Evolutionary conservation across 2,797 vertebrate genomes (phyloP).

Genomic region (Diplodus puntazzo): DNA sequence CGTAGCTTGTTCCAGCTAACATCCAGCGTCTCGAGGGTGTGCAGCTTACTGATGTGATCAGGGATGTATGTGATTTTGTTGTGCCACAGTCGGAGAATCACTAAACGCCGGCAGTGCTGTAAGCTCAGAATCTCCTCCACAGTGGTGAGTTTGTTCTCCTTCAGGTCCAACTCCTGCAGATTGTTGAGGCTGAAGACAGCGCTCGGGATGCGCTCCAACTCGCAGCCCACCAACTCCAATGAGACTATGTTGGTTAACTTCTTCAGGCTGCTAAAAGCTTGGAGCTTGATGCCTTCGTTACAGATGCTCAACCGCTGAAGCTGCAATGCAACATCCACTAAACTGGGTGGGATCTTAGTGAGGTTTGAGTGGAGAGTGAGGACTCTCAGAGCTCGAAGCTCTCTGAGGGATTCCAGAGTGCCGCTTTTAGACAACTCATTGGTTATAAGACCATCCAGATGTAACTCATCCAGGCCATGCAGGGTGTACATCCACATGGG

Average conservation of each 20-base stretch:
- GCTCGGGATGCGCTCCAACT: constrained; percentile 91
- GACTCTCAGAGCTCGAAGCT: constrained; percentile 88
- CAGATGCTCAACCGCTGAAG: constrained; percentile 87
- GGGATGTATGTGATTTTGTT: constrained; percentile 91
- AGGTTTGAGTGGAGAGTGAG: constrained; percentile 86
- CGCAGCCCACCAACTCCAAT: constrained; percentile 89
- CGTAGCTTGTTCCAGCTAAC: constrained; percentile 91
- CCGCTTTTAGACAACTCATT: constrained; percentile 84
- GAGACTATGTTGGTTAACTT: constrained; percentile 86
- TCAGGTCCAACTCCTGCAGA: constrained; percentile 90
- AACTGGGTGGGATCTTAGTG: constrained; percentile 87
- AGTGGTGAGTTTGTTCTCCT: constrained; percentile 90
- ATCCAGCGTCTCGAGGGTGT: constrained; percentile 87
- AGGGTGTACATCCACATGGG: constrained; percentile 91
- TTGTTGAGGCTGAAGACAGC: constrained; percentile 90
- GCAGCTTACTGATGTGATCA: constrained; percentile 90
- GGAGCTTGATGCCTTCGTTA: constrained; percentile 88
- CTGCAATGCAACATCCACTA: constrained; percentile 86
- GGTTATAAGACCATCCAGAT: constrained; percentile 87
- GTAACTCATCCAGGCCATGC: constrained; percentile 88
- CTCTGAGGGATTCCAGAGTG: constrained; percentile 87
- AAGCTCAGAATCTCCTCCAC: constrained; percentile 94
- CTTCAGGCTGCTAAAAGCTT: constrained; percentile 90
- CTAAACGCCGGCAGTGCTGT: constrained; percentile 91
- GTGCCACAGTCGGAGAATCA: constrained; percentile 89